Conservation (phyloP, 2,888 invertebrate species). For the Cephus nigrinus region DNA sequence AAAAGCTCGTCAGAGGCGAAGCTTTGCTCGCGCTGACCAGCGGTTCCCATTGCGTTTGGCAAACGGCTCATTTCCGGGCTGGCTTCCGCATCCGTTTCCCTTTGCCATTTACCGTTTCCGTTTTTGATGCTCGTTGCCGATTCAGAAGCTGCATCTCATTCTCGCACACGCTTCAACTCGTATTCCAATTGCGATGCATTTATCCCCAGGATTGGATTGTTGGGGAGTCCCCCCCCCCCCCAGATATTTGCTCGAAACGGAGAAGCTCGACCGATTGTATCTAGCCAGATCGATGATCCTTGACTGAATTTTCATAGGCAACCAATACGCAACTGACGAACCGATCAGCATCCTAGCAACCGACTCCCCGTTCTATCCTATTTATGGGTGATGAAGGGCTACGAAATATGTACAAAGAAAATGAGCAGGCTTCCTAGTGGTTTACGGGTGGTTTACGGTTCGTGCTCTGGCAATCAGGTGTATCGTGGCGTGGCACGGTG, state of each 20-base stretch:
- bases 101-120: conserved; percentile 58
- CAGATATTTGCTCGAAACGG: too few relatives aligned
- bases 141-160: too few relatives aligned
- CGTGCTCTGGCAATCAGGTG: too few relatives aligned
- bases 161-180: too few relatives aligned
- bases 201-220: not conserved
- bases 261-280: too few relatives aligned
- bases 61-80: conserved; percentile 56
- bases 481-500: too few relatives aligned
- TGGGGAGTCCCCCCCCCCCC: too few relatives aligned
- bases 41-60: conserved; percentile 29
- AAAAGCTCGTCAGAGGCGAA: not conserved
- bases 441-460: not conserved
- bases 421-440: conserved; percentile 15
- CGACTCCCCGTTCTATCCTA: conserved; percentile 9
- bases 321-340: too few relatives aligned
- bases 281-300: too few relatives aligned
- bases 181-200: not conserved
- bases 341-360: too few relatives aligned
- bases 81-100: conserved; percentile 56
- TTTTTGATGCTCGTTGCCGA: conserved; percentile 52
- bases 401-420: conserved; percentile 47
- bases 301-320: too few relatives aligned
- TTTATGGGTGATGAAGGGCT: conserved; percentile 44
- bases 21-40: too few relatives aligned